phyloP scores from a whole-genome alignment of 2,888 invertebrate genomes.

The Scaptomyza cyrtandrae region DNA sequence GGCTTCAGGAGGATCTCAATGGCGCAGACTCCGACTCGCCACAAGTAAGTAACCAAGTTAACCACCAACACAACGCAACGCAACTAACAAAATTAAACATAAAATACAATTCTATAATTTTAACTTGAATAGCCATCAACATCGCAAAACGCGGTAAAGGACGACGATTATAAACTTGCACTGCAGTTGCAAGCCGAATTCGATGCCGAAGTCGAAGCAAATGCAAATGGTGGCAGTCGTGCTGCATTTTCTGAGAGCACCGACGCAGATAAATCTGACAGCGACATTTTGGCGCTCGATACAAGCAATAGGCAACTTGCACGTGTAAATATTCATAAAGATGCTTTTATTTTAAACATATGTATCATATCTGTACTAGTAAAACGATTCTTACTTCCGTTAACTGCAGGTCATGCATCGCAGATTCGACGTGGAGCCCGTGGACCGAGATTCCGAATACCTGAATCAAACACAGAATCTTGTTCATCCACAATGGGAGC shows the following conservation, averaged over 20 bases:
- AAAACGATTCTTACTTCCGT: not conserved
- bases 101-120: not conserved
- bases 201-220: slow-evolving; percentile 42
- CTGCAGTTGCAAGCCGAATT: slow-evolving; percentile 70
- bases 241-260: slow-evolving; percentile 19
- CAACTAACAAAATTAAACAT: not conserved
- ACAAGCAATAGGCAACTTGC: slow-evolving; percentile 11
- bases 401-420: not conserved
- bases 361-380: no score
- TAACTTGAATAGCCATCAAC: not conserved
- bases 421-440: not conserved
- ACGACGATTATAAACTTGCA: slow-evolving; percentile 67
- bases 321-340: slow-evolving; percentile 5
- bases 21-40: slow-evolving; percentile 10
- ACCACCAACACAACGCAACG: slow-evolving; percentile 11
- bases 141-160: slow-evolving; percentile 44
- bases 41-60: slow-evolving; percentile 22
- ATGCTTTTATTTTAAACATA: not conserved
- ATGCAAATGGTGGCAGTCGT: slow-evolving; percentile 8
- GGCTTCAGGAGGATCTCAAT: slow-evolving; percentile 71
- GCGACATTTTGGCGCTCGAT: slow-evolving; percentile 15
- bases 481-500: slow-evolving; percentile 87
- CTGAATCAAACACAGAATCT: slow-evolving; percentile 83
- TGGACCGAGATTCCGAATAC: slow-evolving; percentile 54
- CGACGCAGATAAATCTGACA: not conserved